Base-by-base conservation (phyloP, 2,888 invertebrate genomes). In the Clostera curtula region DNA sequence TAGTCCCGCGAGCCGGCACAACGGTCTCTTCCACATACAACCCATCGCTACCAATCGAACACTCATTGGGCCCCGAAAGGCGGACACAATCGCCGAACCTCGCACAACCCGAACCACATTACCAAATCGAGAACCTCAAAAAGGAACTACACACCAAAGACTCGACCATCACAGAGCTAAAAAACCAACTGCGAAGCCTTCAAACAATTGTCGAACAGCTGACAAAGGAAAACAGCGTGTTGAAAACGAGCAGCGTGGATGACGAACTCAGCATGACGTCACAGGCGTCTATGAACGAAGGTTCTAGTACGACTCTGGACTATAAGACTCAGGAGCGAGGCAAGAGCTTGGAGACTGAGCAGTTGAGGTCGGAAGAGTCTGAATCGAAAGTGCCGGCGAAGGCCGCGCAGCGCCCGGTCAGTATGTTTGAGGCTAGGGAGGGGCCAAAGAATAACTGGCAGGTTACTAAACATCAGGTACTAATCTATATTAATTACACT, bases 381-480 rank as follows among this genome's bases (percentile, higher is more conserved):
- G 85, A 87, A 30, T 56, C 76, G 26, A 83, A 80, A 56, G 62
- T 72, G 10, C 42, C 70, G 23, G 41, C 61, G 33, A 77, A 75
- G 49, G 50, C 56, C 32, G 74, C 75, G 36, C 92, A 91, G 67
- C 85, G 94, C 56, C 94, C 94, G 50, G 92, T 91, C 49, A 94
- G 94, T 75, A 94, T 95, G 94, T 95, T 91, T 74, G 94, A 94
- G 73, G 88, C 93, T 43, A 87, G 94, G 48, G 89, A 93, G 79
- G 91, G 90, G 36, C 82, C 85, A 45, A 83, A 75, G 67, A 77
- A 79, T 76, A 83, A 87, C 63, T 85, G 87, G 72, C 87, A 87
- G 74, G 79, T 83, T 75, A 83, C 84, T 73, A 85, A 85, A 79
- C 83, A 83, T 53, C 85, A 85, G 84, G 86, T 85, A 79, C 79